phyloP scores from a whole-genome alignment of 1,140 invertebrate species.

The Stenopsyche tienmushanensis region DNA sequence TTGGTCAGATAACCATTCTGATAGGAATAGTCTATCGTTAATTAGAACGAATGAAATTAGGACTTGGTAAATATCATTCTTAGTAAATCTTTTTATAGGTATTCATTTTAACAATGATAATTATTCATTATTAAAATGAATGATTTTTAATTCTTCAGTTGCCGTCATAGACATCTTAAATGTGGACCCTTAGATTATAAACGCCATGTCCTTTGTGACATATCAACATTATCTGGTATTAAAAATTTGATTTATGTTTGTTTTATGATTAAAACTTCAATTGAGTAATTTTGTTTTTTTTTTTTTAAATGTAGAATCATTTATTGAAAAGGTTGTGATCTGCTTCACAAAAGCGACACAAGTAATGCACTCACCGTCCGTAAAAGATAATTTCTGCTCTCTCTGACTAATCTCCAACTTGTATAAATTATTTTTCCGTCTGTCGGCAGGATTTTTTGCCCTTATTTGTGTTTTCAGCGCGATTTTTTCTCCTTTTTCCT shows the following conservation, averaged over 20 bases:
- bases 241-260: no score
- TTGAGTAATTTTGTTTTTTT: neutral
- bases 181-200: no score
- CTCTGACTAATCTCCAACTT: conserved; percentile 37
- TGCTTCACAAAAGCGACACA: conserved; percentile 22
- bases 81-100: neutral
- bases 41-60: no score
- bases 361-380: conserved; percentile 33
- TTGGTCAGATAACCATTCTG: no score
- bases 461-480: conserved; percentile 23
- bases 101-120: neutral
- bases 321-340: conserved; percentile 6
- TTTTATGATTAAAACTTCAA: no score
- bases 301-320: neutral
- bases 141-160: neutral
- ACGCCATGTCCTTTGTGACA: no score
- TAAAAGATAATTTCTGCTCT: conserved; percentile 36
- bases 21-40: no score
- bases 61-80: no score
- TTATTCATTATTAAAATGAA: no score
- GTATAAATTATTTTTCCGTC: conserved; percentile 41
- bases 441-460: conserved; percentile 29
- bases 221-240: no score
- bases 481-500: conserved; percentile 32
- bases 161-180: no score